Evolutionary conservation across 2,113 vertebrate species (phyloP), one percentile per base, ranked within the genome.

Genomic region (Triplophysa rosa): DNA sequence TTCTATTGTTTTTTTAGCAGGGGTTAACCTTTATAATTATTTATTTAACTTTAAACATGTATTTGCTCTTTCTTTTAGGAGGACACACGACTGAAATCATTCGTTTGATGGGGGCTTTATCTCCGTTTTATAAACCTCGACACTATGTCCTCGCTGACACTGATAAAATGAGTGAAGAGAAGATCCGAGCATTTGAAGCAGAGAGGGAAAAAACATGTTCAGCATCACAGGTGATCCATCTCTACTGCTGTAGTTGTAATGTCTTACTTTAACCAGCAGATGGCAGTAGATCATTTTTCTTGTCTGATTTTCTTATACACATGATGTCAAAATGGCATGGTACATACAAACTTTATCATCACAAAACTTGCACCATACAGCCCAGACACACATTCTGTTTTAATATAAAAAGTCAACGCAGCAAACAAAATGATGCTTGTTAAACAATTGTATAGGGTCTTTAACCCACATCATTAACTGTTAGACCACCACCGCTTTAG

Each of bases 21-120:
- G 24, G 24, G 24, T 29, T 37, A 37, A 37, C 33, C 7, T 37
- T 37, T 37, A 21, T 72, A 47, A 12, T 23, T 4, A 69, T 17
- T 19, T 1, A 42, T 12, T 6, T 10, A 1, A 52, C 49, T 6
- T 19, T 16, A 29, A 37, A 40, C 8, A 2, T 29, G 49, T 75
- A 5, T 49, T 54, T 26, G 13, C 4, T 45, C 19, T 42, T 4
- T 19, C 4, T 6, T 8, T 2, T 84, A 99, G 98, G 98, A 16
- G 97, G 98, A 1, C 97, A 98, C 74, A 99, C 98, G 24, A 92
- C 96, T 42, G 98, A 99, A 90, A 93, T 99, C 73, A 87, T 99
- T 71, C 95, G 96, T 54, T 90, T 99, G 77, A 89, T 97, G 77
- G 92, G 89, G 26, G 89, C 85, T 79, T 90, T 97, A 68, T 96